Evolutionary conservation across 2,797 vertebrate genomes (phyloP), one percentile per base, ranked within the genome.

Genomic region (Anguilla megastoma): DNA sequence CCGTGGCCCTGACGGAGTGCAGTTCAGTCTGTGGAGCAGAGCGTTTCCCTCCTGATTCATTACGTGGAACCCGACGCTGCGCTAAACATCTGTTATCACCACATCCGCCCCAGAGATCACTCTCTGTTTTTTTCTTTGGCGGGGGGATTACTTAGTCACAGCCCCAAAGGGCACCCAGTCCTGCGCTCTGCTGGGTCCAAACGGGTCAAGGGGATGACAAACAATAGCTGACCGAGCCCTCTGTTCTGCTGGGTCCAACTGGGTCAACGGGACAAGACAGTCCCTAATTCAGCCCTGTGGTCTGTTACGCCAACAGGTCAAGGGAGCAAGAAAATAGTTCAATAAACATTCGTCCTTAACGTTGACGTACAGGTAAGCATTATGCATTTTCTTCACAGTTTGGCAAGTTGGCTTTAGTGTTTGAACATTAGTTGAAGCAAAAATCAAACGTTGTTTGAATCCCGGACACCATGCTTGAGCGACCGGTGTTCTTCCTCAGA

Each of bases 21-120:
- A 24, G 76, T 80, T 45, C 48, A 24, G 76, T 48, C 76, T 80
- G 76, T 48, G 76, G 14, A 3, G 16, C 33, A 45, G 27, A 12
- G 33, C 10, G 41, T 21, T n/a, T 80, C 41, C 76, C 76, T 48
- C 76, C 76, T 80, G 76, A 80, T 80, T 45, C 76, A 80, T 80
- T 5, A 80, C 12, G 36, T 9, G 41, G 76, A 48, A 48, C 76
- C 76, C 36, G 76, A 48, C 76, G 21, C 76, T 2, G 33, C 36
- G 5, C 76, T 24, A 45, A 80, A 80, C 76, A 80, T 80, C 76
- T 80, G 76, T 48, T 48, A 80, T 48, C 76, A 24, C 14, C 76
- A 48, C 76, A 48, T 80, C 76, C 76, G 33, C 71, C 33, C 71
- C 27, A 36, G 9, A 36, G 71, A 71, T 33, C 27, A 0, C 14